Base-by-base conservation (phyloP, 2,113 vertebrate species). In the Daphoenositta chrysoptera region DNA sequence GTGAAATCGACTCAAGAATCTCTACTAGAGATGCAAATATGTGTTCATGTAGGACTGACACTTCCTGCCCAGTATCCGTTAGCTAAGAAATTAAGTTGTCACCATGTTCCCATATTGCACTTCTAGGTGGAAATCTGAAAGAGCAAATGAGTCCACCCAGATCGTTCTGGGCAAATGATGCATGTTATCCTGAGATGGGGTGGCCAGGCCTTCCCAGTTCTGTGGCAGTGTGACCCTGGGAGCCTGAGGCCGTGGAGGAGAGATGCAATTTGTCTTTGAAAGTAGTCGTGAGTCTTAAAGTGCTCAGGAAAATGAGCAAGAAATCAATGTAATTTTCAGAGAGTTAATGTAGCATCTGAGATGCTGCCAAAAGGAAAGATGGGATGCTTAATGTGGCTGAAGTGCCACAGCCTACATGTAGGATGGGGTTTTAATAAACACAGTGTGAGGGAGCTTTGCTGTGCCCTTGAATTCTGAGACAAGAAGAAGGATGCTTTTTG, bases 41-140 rank as follows among this genome's bases (percentile, higher is more conserved):
- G 3, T 6, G 8, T 10, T 72, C 4, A 2, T 11, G 4, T 7
- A 7, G 28, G 51, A 53, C 27, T 71, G 45, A 7, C 20, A 2
- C 28, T 47, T 73, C 30, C 35, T 61, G 40, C 27, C 42, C 35
- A 9, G 8, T 11, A 10, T 58, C 84, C 63, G 31, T 31, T 40
- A 44, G 39, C 60, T 45, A 14, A 54, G 80, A 28, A 54, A 11
- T 53, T 1, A n/a, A 35, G 7, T 37, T 86, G 16, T 53, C 16
- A 4, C n/a, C 6, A 0, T 24, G 28, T 56, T 87, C 51, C 75
- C 11, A 2, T 54, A 6, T 31, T 24, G 35, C 39, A 7, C 18
- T 54, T 35, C 1, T 7, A 6, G 26, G 39, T 61, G 58, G 37
- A 48, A 53, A 11, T 71, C 17, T 20, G 51, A 31, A 65, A 28